phyloP scores from a whole-genome alignment of 2,113 vertebrate species.

The Tylochromis polylepis region DNA sequence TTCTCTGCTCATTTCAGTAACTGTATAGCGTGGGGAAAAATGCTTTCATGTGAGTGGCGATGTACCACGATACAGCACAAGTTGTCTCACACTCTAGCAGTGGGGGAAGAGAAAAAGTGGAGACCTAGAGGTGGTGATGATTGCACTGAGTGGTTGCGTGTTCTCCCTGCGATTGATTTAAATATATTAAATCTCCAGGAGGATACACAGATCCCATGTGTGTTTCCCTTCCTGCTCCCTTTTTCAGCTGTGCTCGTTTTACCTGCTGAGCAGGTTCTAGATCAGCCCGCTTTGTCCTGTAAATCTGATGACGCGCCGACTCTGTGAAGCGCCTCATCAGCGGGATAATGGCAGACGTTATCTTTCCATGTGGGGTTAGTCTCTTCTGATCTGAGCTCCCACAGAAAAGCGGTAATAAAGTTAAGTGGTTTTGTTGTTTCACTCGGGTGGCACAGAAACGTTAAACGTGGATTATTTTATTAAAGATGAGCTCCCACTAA shows the following conservation, averaged over 20 bases:
- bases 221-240: not conserved
- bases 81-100: not conserved
- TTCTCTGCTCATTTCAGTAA: not conserved
- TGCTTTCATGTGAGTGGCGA: not conserved
- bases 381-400: not conserved
- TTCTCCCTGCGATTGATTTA: not conserved
- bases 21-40: not conserved
- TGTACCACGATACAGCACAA: not conserved
- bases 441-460: not conserved
- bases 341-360: not conserved
- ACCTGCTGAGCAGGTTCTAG: constrained; percentile 36
- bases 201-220: not conserved
- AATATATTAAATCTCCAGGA: not conserved
- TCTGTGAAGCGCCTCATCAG: not conserved
- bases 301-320: not conserved
- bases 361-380: not conserved
- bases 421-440: not conserved
- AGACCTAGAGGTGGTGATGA: not conserved
- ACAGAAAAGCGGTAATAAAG: not conserved
- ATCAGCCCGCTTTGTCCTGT: not conserved
- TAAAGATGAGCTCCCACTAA: not conserved
- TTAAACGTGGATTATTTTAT: not conserved
- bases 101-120: not conserved
- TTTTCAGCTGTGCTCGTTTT: constrained; percentile 6
- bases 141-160: not conserved